A percentile compares a stretch with the other conserved stretches of the same genome.
phyloP scores from a whole-genome alignment of 1,140 invertebrate species.

The Cataglyphis hispanica region DNA sequence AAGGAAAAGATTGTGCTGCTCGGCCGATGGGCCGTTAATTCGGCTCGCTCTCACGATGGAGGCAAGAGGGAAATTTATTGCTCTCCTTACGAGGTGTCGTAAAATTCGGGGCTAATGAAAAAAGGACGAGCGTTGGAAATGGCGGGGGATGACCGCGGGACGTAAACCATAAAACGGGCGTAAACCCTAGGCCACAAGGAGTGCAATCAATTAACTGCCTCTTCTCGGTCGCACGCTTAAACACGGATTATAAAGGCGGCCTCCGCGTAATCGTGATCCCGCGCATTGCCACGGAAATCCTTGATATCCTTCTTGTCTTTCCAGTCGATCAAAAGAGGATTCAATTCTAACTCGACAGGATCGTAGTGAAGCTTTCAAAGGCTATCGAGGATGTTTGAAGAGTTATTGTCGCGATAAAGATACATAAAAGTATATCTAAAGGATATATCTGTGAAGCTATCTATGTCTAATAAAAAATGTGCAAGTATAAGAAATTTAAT shows the following conservation, averaged over 20 bases:
- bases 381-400: background rate
- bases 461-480: background rate
- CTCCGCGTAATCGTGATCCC: background rate
- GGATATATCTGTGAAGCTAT: background rate
- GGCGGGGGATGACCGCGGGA: background rate
- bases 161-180: slow-evolving; percentile 41
- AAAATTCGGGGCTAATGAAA: slow-evolving; percentile 73
- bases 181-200: slow-evolving; percentile 20
- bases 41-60: slow-evolving; percentile 29
- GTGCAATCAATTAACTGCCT: slow-evolving; percentile 65
- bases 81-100: slow-evolving; percentile 58
- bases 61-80: slow-evolving; percentile 66
- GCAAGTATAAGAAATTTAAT: background rate
- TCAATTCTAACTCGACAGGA: background rate
- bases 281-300: background rate
- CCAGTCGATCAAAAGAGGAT: background rate
- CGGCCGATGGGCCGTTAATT: slow-evolving; percentile 48
- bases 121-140: slow-evolving; percentile 33
- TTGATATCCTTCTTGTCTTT: slow-evolving; percentile 2
- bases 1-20: slow-evolving; percentile 31
- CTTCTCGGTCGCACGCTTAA: slow-evolving; percentile 8
- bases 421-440: background rate
- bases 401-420: background rate
- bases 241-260: slow-evolving; percentile 40
- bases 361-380: background rate